phyloP scores from a whole-genome alignment of 2,113 vertebrate genomes.

The Paraplagusia blochii region DNA sequence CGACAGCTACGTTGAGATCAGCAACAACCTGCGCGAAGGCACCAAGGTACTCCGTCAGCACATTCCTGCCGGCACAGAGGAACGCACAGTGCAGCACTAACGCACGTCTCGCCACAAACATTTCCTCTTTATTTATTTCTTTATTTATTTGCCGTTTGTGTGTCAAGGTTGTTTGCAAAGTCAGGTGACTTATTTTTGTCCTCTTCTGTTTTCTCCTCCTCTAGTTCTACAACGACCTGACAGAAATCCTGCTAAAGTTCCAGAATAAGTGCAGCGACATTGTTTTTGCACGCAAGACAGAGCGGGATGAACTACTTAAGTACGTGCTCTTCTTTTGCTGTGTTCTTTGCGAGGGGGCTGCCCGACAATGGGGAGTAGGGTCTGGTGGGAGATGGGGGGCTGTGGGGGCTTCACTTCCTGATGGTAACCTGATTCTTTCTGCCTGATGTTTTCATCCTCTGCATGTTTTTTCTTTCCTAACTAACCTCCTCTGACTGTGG shows the following conservation, averaged over 20 bases:
- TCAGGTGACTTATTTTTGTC: conserved; percentile 38
- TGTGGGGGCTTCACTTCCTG: too few relatives aligned
- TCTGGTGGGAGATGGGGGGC: too few relatives aligned
- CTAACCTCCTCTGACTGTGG: too few relatives aligned
- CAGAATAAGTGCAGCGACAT: conserved; percentile 99
- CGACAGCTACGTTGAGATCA: conserved; percentile 95
- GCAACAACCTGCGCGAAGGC: conserved; percentile 90
- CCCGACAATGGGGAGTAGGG: too few relatives aligned
- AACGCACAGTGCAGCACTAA: conserved; percentile 7
- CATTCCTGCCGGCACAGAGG: background rate
- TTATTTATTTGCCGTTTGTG: background rate
- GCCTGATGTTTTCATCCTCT: too few relatives aligned
- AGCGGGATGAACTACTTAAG: conserved; percentile 97
- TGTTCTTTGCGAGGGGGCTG: background rate
- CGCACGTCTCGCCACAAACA: conserved; percentile 28
- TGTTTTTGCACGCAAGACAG: conserved; percentile 96
- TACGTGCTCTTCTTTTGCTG: conserved; percentile 64
- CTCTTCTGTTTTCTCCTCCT: conserved; percentile 11
- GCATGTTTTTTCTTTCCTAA: too few relatives aligned
- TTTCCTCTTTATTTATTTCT: conserved; percentile 6
- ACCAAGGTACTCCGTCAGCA: conserved; percentile 83
- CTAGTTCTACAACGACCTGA: conserved; percentile 97
- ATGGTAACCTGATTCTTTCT: too few relatives aligned
- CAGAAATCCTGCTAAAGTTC: conserved; percentile 94
- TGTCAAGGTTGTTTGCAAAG: conserved; percentile 19